Evolutionary conservation across 53 echinoderm and acorn worm species (phyloP).

Genomic region (Echinarachnius parma): DNA sequence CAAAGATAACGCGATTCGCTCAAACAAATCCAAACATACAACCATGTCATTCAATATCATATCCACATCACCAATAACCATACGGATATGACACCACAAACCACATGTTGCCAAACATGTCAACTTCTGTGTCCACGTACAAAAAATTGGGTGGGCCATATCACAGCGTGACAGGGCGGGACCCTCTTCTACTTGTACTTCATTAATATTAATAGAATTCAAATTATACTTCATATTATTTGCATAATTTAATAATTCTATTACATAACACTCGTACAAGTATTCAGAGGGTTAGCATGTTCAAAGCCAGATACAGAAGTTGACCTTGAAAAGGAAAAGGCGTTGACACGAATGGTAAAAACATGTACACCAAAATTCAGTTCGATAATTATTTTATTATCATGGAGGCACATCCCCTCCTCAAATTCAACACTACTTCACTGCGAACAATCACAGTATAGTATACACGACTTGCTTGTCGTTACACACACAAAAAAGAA

Average conservation of each 20-base stretch:
- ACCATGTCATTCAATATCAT: not conserved
- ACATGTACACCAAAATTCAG: not conserved
- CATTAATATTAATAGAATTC: not conserved
- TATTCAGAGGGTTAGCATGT: not conserved
- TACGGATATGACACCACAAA: not conserved
- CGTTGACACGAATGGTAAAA: not conserved
- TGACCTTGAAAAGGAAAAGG: not conserved
- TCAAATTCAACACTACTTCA: not conserved
- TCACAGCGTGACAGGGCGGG: not conserved
- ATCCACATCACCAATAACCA: not conserved
- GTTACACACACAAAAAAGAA: not conserved
- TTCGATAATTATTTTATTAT: not conserved
- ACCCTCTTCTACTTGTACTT: not conserved
- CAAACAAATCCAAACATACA: not conserved
- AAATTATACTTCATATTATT: not conserved
- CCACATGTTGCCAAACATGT: not conserved
- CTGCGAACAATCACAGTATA: not conserved
- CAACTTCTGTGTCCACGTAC: not conserved
- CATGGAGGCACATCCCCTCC: not conserved
- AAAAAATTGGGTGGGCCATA: not conserved
- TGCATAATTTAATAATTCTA: not conserved
- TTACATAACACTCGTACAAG: no score
- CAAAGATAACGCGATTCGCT: not conserved
- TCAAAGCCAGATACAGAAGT: not conserved
- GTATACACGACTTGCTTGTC: not conserved